Base-by-base conservation (phyloP, 1,140 invertebrate genomes). In the Zaprionus lachaisei region DNA sequence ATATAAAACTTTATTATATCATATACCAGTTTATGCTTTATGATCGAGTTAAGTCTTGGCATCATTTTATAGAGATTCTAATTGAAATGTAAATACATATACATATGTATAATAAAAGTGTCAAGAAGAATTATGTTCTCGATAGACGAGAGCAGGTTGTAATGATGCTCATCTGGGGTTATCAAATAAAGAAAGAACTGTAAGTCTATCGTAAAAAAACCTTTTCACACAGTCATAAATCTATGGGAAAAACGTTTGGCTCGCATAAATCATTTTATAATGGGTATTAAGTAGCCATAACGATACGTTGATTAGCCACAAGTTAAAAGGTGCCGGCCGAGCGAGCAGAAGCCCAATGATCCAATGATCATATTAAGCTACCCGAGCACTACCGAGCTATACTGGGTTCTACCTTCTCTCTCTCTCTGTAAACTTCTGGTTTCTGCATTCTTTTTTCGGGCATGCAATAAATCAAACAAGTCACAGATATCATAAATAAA, bases 221-320 rank as follows among this genome's bases (percentile, higher is more conserved):
- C 84, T 89, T 87, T 90, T 89, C 81, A 89, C 83, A 87, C 79
- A 79, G 28, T 71, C 83, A 87, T 87, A 87, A 87, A 87, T 87
- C 81, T 80, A 58, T 76, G 67, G 72, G 65, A 62, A 84, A 72
- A 49, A 47, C 41, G 47, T 81, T 54, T 61, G 20, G 28, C 64
- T 71, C 61, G 64, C 65, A 83, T 87, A 83, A 80, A 78, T 80
- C 72, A 72, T 84, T 87, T 89, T 81, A 84, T 84, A 79, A 81
- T 51, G 20, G 47, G 79, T 66, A 75, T 76, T 81, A 76, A 69
- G 63, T 67, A 67, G 65, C 66, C 72, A 81, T 80, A 79, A 75
- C 51, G 57, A 66, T 62, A 68, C 28, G 57, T 57, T 49, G 69
- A 70, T 81, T 79, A 71, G 66, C 34, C 24, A 7, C 15, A 55